Conservation (phyloP, 2,797 vertebrate genomes). For the Notolabrus celidotus region DNA sequence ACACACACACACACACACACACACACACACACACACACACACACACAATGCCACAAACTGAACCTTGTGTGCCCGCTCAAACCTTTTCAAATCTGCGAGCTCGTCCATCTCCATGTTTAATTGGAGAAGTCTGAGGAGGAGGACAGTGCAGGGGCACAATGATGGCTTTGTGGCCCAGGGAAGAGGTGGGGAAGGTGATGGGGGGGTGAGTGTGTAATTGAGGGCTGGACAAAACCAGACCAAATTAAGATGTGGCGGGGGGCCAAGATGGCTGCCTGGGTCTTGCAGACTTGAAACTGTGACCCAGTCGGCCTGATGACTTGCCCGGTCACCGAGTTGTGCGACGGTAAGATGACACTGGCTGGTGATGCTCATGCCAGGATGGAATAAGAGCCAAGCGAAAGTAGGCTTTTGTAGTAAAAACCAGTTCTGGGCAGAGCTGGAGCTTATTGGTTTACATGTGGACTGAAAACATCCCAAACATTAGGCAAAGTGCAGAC, state of each 20-base stretch:
- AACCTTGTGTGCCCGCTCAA: conserved; percentile 50
- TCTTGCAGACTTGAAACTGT: conserved; percentile 63
- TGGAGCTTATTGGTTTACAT: conserved; percentile 35
- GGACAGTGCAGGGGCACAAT: conserved; percentile 86
- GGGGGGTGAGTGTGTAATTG: conserved; percentile 26
- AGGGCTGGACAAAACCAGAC: conserved; percentile 85
- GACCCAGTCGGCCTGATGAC: conserved; percentile 42
- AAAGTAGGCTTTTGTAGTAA: conserved; percentile 47
- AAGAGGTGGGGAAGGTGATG: conserved; percentile 77
- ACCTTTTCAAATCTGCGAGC: conserved; percentile 48
- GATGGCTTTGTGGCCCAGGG: conserved; percentile 89
- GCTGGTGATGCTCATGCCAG: conserved; percentile 40
- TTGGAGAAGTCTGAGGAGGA: conserved; percentile 85
- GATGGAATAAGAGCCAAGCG: conserved; percentile 42
- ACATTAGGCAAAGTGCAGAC: conserved; percentile 19
- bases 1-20: conserved; percentile 17
- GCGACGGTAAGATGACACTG: conserved; percentile 61
- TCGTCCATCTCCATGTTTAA: conserved; percentile 88
- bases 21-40: conserved; percentile 18
- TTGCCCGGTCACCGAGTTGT: conserved; percentile 38
- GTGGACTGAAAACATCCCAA: conserved; percentile 20
- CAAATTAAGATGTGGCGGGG: conserved; percentile 87
- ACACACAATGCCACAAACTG: conserved; percentile 2
- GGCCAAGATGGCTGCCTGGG: conserved; percentile 82
- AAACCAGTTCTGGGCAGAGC: conserved; percentile 31